Conservation (phyloP, 23 tunicate genomes). For the Styela clava region DNA sequence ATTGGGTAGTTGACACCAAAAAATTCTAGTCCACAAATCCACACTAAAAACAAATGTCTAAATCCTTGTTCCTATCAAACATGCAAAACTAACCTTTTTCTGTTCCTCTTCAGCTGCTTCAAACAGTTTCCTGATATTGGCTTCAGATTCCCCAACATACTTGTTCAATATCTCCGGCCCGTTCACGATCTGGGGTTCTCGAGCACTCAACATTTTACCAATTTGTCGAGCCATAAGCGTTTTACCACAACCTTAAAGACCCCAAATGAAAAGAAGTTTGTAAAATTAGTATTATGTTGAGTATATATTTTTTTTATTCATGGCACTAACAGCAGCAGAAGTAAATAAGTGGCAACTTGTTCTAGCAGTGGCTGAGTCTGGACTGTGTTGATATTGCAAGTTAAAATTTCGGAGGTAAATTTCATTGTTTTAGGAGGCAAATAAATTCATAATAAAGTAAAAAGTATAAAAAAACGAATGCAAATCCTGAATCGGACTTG, state of each 20-base stretch:
- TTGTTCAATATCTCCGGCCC: conserved; percentile 99
- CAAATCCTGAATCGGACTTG: no score
- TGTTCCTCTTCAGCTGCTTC: conserved; percentile 99
- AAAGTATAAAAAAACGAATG: no score
- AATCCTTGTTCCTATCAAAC: no score
- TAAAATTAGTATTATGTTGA: background rate
- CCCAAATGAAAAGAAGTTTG: no score
- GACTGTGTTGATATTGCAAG: no score
- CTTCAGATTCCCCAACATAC: conserved; percentile 95
- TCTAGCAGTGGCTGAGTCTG: no score
- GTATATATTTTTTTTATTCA: background rate
- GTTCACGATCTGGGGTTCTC: conserved; percentile 97
- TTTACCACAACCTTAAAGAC: conserved; percentile 86
- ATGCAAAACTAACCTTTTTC: conserved; percentile 41
- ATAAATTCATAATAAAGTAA: no score
- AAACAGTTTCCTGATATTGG: conserved; percentile 89
- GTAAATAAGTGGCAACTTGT: background rate
- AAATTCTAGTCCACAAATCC: no score
- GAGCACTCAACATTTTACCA: conserved; percentile 89
- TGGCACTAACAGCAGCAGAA: background rate
- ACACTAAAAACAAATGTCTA: no score
- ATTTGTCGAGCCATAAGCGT: conserved; percentile 98
- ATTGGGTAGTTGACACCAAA: no score
- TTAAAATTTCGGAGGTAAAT: no score
- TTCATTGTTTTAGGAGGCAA: no score